Base-by-base conservation (phyloP, 2,797 vertebrate species). In the Myotis pilosus region DNA sequence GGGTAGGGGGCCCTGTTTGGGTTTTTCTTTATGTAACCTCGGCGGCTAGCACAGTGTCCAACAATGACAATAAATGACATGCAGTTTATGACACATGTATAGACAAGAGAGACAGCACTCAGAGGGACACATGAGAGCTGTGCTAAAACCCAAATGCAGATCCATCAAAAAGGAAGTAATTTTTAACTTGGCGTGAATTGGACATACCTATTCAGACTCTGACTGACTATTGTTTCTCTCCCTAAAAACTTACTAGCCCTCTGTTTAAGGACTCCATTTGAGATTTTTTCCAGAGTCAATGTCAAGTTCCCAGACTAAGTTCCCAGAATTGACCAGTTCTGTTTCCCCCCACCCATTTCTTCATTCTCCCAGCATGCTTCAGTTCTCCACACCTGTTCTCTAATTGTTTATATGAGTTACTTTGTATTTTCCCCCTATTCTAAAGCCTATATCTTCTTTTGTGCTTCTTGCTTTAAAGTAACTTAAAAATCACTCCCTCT, bases 271-370 rank as follows among this genome's bases (percentile, higher is more conserved):
- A 86, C 72, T 53, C 41, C 33, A 30, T 53, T 36, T 55, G 53
- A 91, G 66, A 78, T 69, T 60, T 75, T 76, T 92, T 84, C 23
- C 66, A 49, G 30, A 89, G 49, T 76, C 71, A 16, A 1, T 69
- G 51, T 92, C 38, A 80, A 83, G 41, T 53, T 96, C 60, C 22
- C 82, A 33, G 11, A 94, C 20, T 68, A 55, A 91, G 62, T 89
- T 80, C 66, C 60, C 33, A 74, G 30, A 93, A 92, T 62, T 85
- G 44, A 91, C 55, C 13, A 38, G 84, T 72, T 87, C 4, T 69
- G 53, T 92, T 75, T 33, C 12, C 28, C 28, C 44, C 16, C 15
- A 49, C 60, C 17, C 53, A 15, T 55, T 71, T 57, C 20, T 44
- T 51, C 13, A 69, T 68, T 75, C 20, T 85, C 71, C 44, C 81